Base-by-base conservation (phyloP, 2,113 vertebrate genomes). In the Pollachius pollachius region DNA sequence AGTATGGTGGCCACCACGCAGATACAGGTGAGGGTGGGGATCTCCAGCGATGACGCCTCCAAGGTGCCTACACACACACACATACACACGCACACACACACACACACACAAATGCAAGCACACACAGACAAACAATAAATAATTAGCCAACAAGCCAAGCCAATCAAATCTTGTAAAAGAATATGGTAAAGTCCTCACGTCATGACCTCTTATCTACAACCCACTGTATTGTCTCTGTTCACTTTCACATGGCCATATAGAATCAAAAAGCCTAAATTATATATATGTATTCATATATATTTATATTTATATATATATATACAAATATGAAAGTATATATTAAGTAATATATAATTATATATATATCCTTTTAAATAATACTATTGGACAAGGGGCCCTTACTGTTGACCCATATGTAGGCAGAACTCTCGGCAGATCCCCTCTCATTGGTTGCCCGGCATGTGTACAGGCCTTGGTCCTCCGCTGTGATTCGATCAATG, bases 381-480 rank as follows among this genome's bases (percentile, higher is more conserved):
- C 41, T 48, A 48, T 48, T 48, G 41, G 41, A 48, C 16, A 56
- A 34, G 52, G 65, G 12, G 19, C 65, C 65, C 77, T 92, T 93
- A 98, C 96, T 90, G 87, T 93, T 92, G 70, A 98, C 95, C 0
- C 91, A 94, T 89, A 98, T 90, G 72, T 94, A 93, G 0, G 95
- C 95, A 0, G 94, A 93, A 27, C 92, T 96, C 69, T 94, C 92
- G 61, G 87, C 94, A 0, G 92, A 93, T 1, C 96, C 96, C 84
- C 92, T 95, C 71, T 93, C 81, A 87, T 98, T 98, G 87, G 91
- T 92, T 65, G 94, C 96, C 84, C 87, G 89, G 75, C 97, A 98
- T 6, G 85, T 94, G 73, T 98, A 98, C 71, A 94, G 82, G 30
- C 97, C 97, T 88, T 95, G 94, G 65, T 98, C 97, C 72, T 97